These are phyloP conservation scores for Hydrochoerus hydrochaeris DNA, from an alignment of 2,113 vertebrate species.

Conservation along the genomic window DNA sequence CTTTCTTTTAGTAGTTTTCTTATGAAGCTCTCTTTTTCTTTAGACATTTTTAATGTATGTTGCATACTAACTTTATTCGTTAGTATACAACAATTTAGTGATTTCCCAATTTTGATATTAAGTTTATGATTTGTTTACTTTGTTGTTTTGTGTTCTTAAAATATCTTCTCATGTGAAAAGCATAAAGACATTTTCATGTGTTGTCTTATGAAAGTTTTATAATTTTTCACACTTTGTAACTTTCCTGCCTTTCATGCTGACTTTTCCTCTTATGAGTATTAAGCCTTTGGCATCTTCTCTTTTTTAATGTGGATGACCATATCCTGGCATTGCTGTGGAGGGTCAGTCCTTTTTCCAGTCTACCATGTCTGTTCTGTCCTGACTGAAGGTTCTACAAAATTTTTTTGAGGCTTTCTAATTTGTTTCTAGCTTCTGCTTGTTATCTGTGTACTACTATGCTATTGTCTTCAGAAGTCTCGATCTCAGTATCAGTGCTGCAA, in stretches of 20 bases:
- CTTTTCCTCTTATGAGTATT: neutral
- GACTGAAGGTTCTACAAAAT: neutral
- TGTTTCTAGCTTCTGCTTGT: conserved; percentile 26
- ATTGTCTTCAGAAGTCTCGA: neutral
- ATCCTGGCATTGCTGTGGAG: neutral
- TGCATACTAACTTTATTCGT: neutral
- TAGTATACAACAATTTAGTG: neutral
- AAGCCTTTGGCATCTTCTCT: neutral
- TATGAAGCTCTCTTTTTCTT: neutral
- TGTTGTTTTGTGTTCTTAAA: conserved; percentile 15
- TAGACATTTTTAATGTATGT: neutral
- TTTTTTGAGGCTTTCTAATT: conserved; percentile 5
- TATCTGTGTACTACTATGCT: neutral
- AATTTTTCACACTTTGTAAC: conserved; percentile 8
- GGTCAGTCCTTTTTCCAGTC: neutral
- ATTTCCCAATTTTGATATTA: neutral
- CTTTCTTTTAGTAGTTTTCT: conserved; percentile 4
- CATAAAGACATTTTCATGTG: neutral
- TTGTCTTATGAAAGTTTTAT: neutral
- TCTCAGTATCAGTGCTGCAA: neutral
- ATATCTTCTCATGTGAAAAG: neutral
- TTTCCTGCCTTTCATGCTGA: neutral
- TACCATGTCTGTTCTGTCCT: neutral
- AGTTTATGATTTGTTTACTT: conserved; percentile 6
- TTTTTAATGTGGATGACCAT: neutral